These are phyloP conservation scores for Lapara coniferarum DNA, from an alignment of 2,888 invertebrate genomes.

Conservation along the genomic window DNA sequence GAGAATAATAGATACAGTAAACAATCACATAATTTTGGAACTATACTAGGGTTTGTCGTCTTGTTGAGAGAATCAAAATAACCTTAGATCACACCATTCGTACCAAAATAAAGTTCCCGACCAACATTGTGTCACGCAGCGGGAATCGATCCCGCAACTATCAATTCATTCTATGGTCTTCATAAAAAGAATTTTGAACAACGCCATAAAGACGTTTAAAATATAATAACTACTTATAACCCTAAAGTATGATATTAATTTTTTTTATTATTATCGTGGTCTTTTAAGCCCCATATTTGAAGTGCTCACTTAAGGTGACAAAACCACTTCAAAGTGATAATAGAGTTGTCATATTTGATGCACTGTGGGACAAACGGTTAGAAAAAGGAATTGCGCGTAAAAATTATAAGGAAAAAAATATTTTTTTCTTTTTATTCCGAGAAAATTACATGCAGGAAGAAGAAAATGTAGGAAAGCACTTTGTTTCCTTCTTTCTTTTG, in stretches of 20 bases:
- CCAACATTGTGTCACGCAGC: neutral
- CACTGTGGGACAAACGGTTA: slow-evolving; percentile 24
- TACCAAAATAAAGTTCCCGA: neutral
- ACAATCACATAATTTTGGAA: no score
- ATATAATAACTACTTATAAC: slow-evolving; percentile 56
- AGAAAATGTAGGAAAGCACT: no score
- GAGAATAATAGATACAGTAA: no score
- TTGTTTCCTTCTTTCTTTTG: no score
- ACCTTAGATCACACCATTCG: neutral
- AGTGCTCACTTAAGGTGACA: slow-evolving; percentile 56
- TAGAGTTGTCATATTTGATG: slow-evolving; percentile 64
- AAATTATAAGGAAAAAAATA: no score
- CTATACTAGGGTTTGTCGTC: neutral
- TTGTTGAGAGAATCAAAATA: neutral
- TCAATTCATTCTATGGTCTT: no score
- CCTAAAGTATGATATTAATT: slow-evolving; percentile 51
- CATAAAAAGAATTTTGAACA: neutral
- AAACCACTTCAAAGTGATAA: slow-evolving; percentile 56
- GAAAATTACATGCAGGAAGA: no score
- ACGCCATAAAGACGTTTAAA: neutral
- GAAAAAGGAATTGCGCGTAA: neutral
- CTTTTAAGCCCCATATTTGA: slow-evolving; percentile 48
- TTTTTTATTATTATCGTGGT: slow-evolving; percentile 47
- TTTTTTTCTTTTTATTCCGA: no score
- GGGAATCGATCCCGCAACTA: slow-evolving; percentile 2